phyloP scores from a whole-genome alignment of 1,140 invertebrate species.

The Drosophila erecta region DNA sequence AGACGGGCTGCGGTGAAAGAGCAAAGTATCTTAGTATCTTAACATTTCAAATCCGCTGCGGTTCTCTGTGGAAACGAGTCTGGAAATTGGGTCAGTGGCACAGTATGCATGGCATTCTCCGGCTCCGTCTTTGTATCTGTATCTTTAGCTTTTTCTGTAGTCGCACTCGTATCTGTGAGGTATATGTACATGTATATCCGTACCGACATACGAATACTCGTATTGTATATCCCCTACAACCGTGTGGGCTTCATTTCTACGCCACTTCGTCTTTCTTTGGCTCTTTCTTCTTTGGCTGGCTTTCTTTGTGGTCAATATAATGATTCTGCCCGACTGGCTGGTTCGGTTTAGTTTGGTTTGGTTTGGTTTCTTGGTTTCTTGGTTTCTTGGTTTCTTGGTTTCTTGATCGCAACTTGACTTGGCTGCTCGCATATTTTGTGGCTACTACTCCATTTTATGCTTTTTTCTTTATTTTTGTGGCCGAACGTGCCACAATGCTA shows the following conservation, averaged over 20 bases:
- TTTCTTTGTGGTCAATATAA: constrained; percentile 81
- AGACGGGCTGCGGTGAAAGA: constrained; percentile 73
- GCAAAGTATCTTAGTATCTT: constrained; percentile 77
- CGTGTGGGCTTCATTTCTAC: constrained; percentile 44
- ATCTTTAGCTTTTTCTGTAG: constrained; percentile 44
- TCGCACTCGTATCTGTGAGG: constrained; percentile 38
- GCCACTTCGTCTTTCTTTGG: constrained; percentile 46
- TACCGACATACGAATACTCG: neutral
- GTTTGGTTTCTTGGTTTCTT: constrained; percentile 15
- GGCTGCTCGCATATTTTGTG: constrained; percentile 55
- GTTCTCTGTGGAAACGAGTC: constrained; percentile 66
- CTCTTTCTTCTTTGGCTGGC: constrained; percentile 64
- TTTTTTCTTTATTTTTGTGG: constrained; percentile 31
- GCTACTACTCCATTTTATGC: constrained; percentile 58
- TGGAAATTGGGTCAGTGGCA: constrained; percentile 84
- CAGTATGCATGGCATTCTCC: constrained; percentile 78
- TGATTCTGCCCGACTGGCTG: constrained; percentile 63
- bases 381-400: neutral
- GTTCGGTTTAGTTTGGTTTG: constrained; percentile 38
- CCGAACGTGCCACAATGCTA: constrained; percentile 51
- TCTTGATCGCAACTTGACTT: constrained; percentile 18
- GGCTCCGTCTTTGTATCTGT: constrained; percentile 46
- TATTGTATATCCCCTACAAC: constrained; percentile 30
- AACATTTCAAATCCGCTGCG: constrained; percentile 77
- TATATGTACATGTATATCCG: constrained; percentile 11